Evolutionary conservation across 2,888 invertebrate species (phyloP).

Genomic region (Lepeophtheirus nordmannii): DNA sequence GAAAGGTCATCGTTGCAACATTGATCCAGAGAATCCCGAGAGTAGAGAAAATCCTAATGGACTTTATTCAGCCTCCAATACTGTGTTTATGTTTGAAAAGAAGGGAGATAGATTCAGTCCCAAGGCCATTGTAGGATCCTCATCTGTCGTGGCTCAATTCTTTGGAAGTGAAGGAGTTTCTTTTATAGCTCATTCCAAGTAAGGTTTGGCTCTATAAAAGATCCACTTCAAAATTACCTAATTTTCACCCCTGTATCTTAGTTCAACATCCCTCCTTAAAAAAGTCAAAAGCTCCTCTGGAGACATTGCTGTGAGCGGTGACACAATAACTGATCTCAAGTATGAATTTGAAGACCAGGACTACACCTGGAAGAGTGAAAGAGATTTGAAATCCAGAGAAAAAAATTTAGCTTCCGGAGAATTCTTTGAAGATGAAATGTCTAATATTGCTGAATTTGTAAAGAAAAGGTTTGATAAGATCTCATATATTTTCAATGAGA

Average conservation of each 20-base stretch:
- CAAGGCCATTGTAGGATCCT: background rate
- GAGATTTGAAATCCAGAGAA: slow-evolving; percentile 21
- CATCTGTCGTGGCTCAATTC: slow-evolving; percentile 11
- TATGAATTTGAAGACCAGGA: slow-evolving; percentile 22
- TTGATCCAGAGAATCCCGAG: background rate
- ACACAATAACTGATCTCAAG: slow-evolving; percentile 8
- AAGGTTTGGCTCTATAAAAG: background rate
- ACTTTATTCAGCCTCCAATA: slow-evolving; percentile 7
- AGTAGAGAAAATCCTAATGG: background rate
- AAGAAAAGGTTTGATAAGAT: background rate
- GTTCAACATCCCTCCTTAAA: slow-evolving; percentile 7
- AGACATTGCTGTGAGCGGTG: slow-evolving; percentile 20
- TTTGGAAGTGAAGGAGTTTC: slow-evolving; percentile 12
- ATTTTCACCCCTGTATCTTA: background rate
- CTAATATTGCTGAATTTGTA: background rate
- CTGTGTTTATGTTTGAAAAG: slow-evolving; percentile 10
- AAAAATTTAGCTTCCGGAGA: slow-evolving; percentile 1
- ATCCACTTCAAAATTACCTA: no score
- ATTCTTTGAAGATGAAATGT: background rate
- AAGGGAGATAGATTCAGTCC: background rate
- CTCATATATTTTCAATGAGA: background rate
- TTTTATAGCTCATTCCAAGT: background rate
- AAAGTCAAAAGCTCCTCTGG: slow-evolving; percentile 10
- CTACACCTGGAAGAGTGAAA: slow-evolving; percentile 22
- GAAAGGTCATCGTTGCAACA: slow-evolving; percentile 13